Evolutionary conservation across 2,888 invertebrate species (phyloP).

Genomic region (Glaucopsyche alexis): DNA sequence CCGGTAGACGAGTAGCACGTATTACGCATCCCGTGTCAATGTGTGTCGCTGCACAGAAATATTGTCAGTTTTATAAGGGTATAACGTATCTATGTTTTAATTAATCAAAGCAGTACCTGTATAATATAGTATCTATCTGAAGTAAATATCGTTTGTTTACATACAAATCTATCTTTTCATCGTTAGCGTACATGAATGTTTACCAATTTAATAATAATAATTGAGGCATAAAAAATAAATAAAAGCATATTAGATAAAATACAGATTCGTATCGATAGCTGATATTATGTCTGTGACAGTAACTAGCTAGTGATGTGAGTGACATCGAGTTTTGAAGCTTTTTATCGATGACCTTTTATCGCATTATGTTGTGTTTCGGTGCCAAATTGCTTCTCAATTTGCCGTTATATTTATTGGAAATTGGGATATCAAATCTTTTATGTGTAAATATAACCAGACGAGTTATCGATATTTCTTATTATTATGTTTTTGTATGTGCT

Average conservation of each 20-base stretch:
- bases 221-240: too few relatives aligned
- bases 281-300: neutral
- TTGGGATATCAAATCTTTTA: conserved; percentile 19
- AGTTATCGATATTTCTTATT: conserved; percentile 10
- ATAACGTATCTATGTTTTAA: too few relatives aligned
- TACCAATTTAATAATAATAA: too few relatives aligned
- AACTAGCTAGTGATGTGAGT: neutral
- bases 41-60: too few relatives aligned
- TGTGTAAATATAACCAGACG: conserved; percentile 20
- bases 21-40: too few relatives aligned
- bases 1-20: too few relatives aligned
- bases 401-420: conserved; percentile 22
- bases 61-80: too few relatives aligned
- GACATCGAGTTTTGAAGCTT: conserved; percentile 13
- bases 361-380: conserved; percentile 20
- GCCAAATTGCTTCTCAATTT: conserved; percentile 16
- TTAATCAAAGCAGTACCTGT: too few relatives aligned
- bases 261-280: neutral
- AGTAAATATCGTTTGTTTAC: too few relatives aligned
- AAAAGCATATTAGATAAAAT: neutral
- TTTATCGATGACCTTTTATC: conserved; percentile 14
- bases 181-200: too few relatives aligned
- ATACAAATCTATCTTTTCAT: too few relatives aligned
- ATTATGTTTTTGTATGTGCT: neutral
- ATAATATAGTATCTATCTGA: too few relatives aligned